These are phyloP conservation scores for Phymorhynchus buccinoides DNA, from an alignment of 1,140 invertebrate species.

Conservation along the genomic window DNA sequence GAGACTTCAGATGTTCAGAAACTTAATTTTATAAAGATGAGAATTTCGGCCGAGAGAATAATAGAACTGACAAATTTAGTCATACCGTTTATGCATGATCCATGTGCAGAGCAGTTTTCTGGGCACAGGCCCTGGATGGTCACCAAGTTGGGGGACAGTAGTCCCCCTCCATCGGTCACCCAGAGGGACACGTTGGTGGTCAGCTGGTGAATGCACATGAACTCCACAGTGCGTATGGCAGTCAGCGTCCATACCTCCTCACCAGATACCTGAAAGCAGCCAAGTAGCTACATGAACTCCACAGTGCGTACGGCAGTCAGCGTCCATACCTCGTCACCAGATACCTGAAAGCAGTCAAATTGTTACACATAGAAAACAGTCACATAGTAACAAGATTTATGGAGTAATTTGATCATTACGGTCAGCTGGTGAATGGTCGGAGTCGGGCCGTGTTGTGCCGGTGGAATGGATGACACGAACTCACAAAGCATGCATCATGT, in stretches of 20 bases:
- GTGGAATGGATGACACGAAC: no score
- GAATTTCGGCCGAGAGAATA: no score
- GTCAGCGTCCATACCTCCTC: slow-evolving; percentile 43
- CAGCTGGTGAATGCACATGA: slow-evolving; percentile 43
- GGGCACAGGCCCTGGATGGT: slow-evolving; percentile 38
- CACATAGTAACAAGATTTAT: no score
- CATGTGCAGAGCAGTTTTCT: slow-evolving; percentile 47
- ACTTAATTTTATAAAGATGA: no score
- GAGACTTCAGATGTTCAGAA: no score
- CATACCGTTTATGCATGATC: slow-evolving; percentile 44
- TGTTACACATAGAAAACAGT: no score
- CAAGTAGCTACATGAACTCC: no score
- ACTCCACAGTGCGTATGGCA: slow-evolving; percentile 44
- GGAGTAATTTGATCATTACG: no score
- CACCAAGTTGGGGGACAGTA: slow-evolving; percentile 24
- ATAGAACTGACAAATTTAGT: not conserved
- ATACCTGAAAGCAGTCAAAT: no score
- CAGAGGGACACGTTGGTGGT: slow-evolving; percentile 44
- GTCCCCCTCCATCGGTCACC: slow-evolving; percentile 21
- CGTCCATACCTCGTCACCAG: slow-evolving; percentile 46
- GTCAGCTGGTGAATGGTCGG: no score
- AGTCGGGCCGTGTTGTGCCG: no score
- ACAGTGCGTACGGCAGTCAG: slow-evolving; percentile 44
- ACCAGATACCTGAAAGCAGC: slow-evolving; percentile 53
- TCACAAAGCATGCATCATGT: no score